A percentile compares a stretch with the other conserved stretches of the same genome.
Evolutionary conservation across 2,113 vertebrate genomes (phyloP).

Genomic region (Notechis scutatus): DNA sequence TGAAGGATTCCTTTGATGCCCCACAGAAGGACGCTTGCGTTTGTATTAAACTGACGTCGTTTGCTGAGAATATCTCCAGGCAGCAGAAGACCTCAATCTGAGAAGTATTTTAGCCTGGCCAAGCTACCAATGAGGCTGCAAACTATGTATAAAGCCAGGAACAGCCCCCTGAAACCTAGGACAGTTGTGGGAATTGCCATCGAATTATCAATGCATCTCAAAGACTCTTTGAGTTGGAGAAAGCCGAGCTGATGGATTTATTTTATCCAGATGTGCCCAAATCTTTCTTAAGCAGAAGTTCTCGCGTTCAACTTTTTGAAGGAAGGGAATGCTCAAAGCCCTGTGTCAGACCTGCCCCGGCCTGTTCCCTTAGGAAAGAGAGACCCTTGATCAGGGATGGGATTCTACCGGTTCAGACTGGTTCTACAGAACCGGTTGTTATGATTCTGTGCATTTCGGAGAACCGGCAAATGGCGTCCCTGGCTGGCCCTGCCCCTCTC

Average conservation of each 20-base stretch:
- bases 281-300: neutral
- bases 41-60: neutral
- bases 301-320: neutral
- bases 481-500: too few relatives aligned
- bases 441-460: too few relatives aligned
- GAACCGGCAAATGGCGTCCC: too few relatives aligned
- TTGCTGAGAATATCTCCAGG: neutral
- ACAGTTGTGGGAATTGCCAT: neutral
- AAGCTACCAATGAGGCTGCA: neutral
- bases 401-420: too few relatives aligned
- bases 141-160: neutral
- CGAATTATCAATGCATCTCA: neutral
- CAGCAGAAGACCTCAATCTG: neutral
- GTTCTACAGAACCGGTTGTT: too few relatives aligned
- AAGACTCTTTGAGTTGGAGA: neutral
- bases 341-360: neutral
- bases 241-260: neutral
- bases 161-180: neutral
- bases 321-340: neutral
- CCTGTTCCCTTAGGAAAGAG: neutral
- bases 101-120: neutral
- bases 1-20: neutral
- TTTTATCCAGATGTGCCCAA: neutral
- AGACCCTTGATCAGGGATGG: neutral
- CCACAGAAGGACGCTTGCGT: neutral